A percentile compares a stretch with the other conserved stretches of the same genome.
Conservation (phyloP, 2,888 invertebrate species). For the Nasonovia ribisnigri region DNA sequence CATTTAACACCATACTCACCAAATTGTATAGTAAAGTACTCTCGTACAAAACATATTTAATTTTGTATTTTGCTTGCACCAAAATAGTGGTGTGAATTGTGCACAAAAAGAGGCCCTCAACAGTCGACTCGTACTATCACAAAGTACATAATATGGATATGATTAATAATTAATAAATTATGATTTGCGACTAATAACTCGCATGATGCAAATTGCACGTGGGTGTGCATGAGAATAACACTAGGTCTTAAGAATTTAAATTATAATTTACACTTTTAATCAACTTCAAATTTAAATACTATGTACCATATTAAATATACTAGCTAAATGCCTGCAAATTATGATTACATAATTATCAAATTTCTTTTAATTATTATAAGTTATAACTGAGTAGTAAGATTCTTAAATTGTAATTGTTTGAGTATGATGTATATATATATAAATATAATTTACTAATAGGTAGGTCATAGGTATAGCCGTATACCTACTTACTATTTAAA, state of each 20-base stretch:
- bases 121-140: not conserved
- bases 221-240: not conserved
- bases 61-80: not conserved
- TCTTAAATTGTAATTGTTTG: not conserved
- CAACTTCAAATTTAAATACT: not conserved
- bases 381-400: not conserved
- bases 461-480: not conserved
- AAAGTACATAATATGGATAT: not conserved
- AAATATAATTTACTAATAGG: not conserved
- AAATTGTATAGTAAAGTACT: not conserved
- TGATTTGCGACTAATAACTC: not conserved
- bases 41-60: not conserved
- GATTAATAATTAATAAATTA: not conserved
- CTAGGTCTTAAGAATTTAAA: not conserved
- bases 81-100: not conserved
- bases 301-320: not conserved
- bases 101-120: not conserved
- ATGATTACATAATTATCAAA: not conserved
- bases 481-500: not conserved
- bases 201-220: constrained; percentile 1
- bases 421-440: not conserved
- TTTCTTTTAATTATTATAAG: not conserved
- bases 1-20: not conserved
- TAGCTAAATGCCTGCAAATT: not conserved
- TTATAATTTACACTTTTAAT: not conserved